Evolutionary conservation across 2,797 vertebrate species (phyloP).

Genomic region (Cossypha dichroa): DNA sequence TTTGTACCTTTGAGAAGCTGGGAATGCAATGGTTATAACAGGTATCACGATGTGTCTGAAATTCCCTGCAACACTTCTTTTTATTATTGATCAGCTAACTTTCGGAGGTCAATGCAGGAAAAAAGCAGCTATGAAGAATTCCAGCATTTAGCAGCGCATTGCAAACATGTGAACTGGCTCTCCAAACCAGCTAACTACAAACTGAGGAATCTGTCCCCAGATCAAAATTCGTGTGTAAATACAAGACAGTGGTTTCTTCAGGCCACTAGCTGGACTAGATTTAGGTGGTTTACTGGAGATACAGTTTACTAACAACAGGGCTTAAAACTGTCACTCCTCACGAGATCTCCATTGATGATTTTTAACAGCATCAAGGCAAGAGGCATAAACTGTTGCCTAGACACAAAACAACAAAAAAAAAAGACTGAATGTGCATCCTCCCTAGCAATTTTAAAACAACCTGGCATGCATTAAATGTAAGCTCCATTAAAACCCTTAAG

Average conservation of each 20-base stretch:
- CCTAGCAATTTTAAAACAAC: slow-evolving; percentile 7
- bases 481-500: slow-evolving; percentile 12
- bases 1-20: neutral
- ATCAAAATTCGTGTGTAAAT: neutral
- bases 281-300: neutral
- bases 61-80: neutral
- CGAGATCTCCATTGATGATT: neutral
- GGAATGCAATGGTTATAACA: neutral
- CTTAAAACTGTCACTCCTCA: neutral
- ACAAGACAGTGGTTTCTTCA: neutral
- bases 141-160: neutral
- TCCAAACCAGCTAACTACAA: neutral
- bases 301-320: neutral
- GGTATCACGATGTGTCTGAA: neutral
- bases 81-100: neutral
- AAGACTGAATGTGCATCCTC: neutral
- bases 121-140: neutral
- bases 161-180: neutral
- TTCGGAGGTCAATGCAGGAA: neutral
- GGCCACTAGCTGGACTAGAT: neutral
- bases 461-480: neutral
- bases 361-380: neutral
- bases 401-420: neutral
- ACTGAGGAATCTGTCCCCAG: neutral
- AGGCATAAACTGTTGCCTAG: neutral